Percentiles rank a stretch among this genome's conserved stretches.
Evolutionary conservation across 2,888 invertebrate species (phyloP).

Genomic region (Drepana falcataria): DNA sequence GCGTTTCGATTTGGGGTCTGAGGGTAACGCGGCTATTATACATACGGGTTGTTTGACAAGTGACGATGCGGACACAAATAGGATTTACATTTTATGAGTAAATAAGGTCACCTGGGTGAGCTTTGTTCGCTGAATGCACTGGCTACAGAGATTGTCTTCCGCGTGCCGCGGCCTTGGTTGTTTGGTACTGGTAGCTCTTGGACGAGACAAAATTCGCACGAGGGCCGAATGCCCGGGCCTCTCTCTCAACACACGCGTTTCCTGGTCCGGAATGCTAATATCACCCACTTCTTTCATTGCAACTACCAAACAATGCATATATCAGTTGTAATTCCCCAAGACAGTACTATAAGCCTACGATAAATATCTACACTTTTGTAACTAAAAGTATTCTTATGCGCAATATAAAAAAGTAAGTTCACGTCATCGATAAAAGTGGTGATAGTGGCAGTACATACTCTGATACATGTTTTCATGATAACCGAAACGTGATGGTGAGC

Average conservation of each 20-base stretch:
- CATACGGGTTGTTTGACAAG: not conserved
- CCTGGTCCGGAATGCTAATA: constrained; percentile 36
- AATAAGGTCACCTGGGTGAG: constrained; percentile 59
- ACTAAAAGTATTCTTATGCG: not conserved
- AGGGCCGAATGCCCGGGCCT: constrained; percentile 13
- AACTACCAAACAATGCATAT: constrained; percentile 18
- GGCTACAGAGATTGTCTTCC: constrained; percentile 70
- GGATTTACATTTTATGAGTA: constrained; percentile 42
- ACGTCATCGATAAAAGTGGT: constrained; percentile 6
- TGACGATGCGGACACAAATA: constrained; percentile 24
- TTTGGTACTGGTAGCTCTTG: constrained; percentile 29
- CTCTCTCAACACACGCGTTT: constrained; percentile 37
- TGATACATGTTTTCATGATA: not conserved
- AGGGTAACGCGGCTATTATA: too few species aligned
- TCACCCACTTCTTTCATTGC: constrained; percentile 22
- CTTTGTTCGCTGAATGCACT: constrained; percentile 40
- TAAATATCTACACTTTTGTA: not conserved
- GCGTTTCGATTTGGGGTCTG: too few species aligned
- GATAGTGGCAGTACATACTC: constrained; percentile 25
- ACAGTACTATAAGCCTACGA: too few species aligned
- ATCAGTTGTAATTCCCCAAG: not conserved
- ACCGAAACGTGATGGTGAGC: constrained; percentile 37
- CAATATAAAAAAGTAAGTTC: not conserved
- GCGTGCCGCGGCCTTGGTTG: constrained; percentile 56
- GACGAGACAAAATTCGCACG: constrained; percentile 20